A percentile compares a stretch with the other conserved stretches of the same genome.
Evolutionary conservation across 1,140 invertebrate species (phyloP).

Genomic region (Brachionus asplanchnoidis): DNA sequence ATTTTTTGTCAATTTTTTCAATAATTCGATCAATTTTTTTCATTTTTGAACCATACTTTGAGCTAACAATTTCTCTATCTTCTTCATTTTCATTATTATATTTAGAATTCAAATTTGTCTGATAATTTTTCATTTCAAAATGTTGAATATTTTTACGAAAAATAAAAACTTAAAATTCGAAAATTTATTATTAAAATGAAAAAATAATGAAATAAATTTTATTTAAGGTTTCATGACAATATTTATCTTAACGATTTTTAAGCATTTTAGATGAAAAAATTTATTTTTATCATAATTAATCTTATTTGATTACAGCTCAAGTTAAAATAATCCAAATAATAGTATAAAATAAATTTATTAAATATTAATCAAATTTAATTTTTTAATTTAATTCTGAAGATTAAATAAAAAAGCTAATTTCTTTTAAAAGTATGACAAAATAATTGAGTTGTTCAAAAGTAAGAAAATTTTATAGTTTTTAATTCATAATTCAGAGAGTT

Average conservation of each 20-base stretch:
- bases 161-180: background rate
- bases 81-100: background rate
- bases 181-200: constrained; percentile 2
- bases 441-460: background rate
- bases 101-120: background rate
- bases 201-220: background rate
- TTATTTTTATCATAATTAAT: background rate
- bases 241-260: background rate
- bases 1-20: background rate
- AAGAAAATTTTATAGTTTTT: background rate
- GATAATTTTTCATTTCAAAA: background rate
- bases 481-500: background rate
- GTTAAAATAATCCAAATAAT: too few relatives aligned
- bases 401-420: too few relatives aligned
- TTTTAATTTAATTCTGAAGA: too few relatives aligned
- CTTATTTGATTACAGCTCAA: background rate
- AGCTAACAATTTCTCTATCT: background rate
- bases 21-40: background rate
- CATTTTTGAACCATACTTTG: background rate
- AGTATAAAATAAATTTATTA: background rate
- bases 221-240: background rate
- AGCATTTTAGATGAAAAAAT: background rate
- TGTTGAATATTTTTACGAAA: too few relatives aligned
- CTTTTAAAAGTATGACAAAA: background rate
- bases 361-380: too few relatives aligned